Conservation (phyloP, 2,797 vertebrate genomes). For the Parotocinclus haroldoi region DNA sequence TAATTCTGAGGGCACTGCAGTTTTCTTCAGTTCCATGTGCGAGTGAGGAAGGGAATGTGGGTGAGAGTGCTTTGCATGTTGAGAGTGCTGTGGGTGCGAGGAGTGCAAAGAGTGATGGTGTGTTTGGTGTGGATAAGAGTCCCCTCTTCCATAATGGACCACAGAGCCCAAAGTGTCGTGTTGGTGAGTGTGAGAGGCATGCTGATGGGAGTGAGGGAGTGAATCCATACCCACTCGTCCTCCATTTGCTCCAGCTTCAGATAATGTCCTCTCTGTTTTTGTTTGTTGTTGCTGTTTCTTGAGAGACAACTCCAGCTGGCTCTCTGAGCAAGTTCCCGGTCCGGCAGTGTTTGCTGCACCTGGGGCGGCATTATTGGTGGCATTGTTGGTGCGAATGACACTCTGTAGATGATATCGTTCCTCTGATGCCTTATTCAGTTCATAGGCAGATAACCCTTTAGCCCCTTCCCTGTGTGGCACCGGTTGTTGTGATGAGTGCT, state of each 20-base stretch:
- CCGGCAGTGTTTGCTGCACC: constrained; percentile 48
- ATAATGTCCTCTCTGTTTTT: constrained; percentile 56
- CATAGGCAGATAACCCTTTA: constrained; percentile 67
- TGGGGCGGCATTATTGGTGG: constrained; percentile 55
- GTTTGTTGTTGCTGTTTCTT: constrained; percentile 71
- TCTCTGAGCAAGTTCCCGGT: constrained; percentile 64
- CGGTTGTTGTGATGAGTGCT: constrained; percentile 63
- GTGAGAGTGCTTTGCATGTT: constrained; percentile 61
- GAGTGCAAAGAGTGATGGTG: constrained; percentile 60
- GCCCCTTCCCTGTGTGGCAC: constrained; percentile 58
- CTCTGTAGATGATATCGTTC: constrained; percentile 86
- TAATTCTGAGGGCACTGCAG: constrained; percentile 68
- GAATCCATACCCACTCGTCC: constrained; percentile 56
- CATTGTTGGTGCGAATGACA: constrained; percentile 83
- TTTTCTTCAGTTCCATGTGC: constrained; percentile 76
- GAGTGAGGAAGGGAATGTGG: constrained; percentile 65
- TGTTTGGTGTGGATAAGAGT: constrained; percentile 61
- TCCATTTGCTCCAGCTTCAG: constrained; percentile 72
- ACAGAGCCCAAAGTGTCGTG: constrained; percentile 63
- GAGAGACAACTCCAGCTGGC: constrained; percentile 77
- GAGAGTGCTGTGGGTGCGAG: constrained; percentile 66
- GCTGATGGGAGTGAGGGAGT: constrained; percentile 54
- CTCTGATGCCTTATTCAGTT: constrained; percentile 79
- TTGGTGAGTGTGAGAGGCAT: constrained; percentile 56
- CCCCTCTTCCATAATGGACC: constrained; percentile 64